Base-by-base conservation (phyloP, 92 coral and sea anemone species). In the Plumapathes pennacea region DNA sequence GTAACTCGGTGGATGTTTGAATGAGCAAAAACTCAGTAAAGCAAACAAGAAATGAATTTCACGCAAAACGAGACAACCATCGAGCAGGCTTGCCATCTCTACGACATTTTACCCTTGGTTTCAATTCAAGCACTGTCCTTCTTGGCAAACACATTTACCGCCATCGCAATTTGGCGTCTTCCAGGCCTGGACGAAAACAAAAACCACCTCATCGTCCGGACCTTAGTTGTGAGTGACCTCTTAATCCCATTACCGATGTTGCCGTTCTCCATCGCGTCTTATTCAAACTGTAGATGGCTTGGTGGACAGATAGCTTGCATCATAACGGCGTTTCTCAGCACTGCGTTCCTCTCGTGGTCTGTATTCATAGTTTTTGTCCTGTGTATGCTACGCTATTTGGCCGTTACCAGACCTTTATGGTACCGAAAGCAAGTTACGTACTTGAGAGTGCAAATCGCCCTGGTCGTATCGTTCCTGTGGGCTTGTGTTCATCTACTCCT, bases 301-400 rank as follows among this genome's bases (percentile, higher is more conserved):
- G 95, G 97, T 1, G 95, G 97, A 0, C 22, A 55, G 15, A 23
- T 71, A 32, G 57, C 83, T 1, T 90, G 97, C 39, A 66, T 58
- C 33, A 1, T 78, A n/a, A 64, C 97, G 9, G 97, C 95, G 5
- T 73, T 86, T 39, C 41, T 90, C 26, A 82, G 90, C 0, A 84
- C 86, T 3, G 53, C 75, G 17, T 83, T 90, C 33, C 68, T 83
- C 4, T 74, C 88, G 40, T 90, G 97, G 97, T 90, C 97, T 4
- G 82, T 77, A 24, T 17, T 54, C 18, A 62, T 90, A 18, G 86
- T 90, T 1, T 52, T 79, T 17, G 46, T 83, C 2, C 70, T 90
- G 76, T 90, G 95, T 33, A 29, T 78, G 4, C 71, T 86, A 24
- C 84, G 95, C 20, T 90, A 72, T 25, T 72, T 90, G 37, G 97